phyloP scores from a whole-genome alignment of 2,888 invertebrate genomes.

The Euproctis similis region DNA sequence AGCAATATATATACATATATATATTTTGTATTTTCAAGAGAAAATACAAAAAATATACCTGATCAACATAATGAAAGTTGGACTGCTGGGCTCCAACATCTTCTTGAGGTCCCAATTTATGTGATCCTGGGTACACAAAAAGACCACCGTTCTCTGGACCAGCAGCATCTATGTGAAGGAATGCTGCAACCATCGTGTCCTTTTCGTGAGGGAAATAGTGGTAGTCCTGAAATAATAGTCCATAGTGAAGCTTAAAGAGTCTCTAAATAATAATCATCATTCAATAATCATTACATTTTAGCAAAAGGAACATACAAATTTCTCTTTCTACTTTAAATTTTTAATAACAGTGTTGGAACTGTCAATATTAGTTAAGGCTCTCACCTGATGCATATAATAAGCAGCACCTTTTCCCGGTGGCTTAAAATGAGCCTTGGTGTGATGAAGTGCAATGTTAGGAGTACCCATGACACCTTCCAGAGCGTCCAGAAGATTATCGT shows the following conservation, averaged over 20 bases:
- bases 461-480: conserved; percentile 73
- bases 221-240: conserved; percentile 73
- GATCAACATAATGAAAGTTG: conserved; percentile 66
- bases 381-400: conserved; percentile 76
- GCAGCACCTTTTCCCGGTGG: conserved; percentile 76
- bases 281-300: too few relatives aligned
- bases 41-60: too few relatives aligned
- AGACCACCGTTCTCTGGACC: conserved; percentile 75
- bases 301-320: too few relatives aligned
- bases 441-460: conserved; percentile 73
- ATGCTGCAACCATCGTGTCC: conserved; percentile 75
- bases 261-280: too few relatives aligned
- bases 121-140: conserved; percentile 76
- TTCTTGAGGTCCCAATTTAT: conserved; percentile 71
- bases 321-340: too few relatives aligned
- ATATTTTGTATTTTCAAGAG: too few relatives aligned
- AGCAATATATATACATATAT: too few relatives aligned
- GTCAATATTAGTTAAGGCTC: too few relatives aligned
- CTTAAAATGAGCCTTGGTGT: conserved; percentile 77
- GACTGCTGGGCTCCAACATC: conserved; percentile 63
- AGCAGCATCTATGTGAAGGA: conserved; percentile 74
- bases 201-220: conserved; percentile 77
- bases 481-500: conserved; percentile 66
- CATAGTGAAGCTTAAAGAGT: too few relatives aligned
- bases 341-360: too few relatives aligned